Conservation (phyloP, 2,797 vertebrate genomes). For the Xerus rutilus region DNA sequence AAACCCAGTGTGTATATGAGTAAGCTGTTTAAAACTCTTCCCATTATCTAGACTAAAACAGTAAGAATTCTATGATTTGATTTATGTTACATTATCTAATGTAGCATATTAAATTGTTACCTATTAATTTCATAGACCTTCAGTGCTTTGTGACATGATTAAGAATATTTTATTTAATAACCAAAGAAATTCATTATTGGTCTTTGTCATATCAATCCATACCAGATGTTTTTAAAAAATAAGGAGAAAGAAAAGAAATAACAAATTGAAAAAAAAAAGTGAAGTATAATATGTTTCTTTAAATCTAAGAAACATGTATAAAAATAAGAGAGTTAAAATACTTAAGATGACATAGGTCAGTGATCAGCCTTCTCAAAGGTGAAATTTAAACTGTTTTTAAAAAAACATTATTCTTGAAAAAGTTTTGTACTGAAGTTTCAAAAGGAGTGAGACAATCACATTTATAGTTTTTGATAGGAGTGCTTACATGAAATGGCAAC, state of each 20-base stretch:
- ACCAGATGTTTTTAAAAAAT: conserved; percentile 5
- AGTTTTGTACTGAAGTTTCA: neutral
- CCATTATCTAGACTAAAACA: neutral
- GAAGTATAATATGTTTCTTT: neutral
- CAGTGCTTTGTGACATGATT: neutral
- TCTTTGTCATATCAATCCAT: neutral
- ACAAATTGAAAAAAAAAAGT: neutral
- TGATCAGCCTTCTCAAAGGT: neutral
- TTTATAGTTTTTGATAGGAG: conserved; percentile 11
- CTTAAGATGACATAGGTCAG: neutral
- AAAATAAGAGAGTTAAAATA: neutral
- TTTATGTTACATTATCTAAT: neutral
- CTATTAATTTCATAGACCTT: neutral
- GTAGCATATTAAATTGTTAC: neutral
- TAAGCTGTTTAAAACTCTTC: neutral
- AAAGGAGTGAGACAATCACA: neutral
- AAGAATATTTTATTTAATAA: conserved; percentile 30
- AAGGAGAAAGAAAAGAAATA: neutral
- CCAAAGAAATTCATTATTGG: neutral
- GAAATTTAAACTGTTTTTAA: neutral
- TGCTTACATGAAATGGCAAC: neutral
- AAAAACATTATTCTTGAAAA: conserved; percentile 1
- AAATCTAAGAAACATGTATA: conserved; percentile 12
- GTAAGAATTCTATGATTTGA: conserved; percentile 1
- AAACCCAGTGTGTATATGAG: neutral